phyloP scores from a whole-genome alignment of 2,113 vertebrate genomes.

The Naja naja region DNA sequence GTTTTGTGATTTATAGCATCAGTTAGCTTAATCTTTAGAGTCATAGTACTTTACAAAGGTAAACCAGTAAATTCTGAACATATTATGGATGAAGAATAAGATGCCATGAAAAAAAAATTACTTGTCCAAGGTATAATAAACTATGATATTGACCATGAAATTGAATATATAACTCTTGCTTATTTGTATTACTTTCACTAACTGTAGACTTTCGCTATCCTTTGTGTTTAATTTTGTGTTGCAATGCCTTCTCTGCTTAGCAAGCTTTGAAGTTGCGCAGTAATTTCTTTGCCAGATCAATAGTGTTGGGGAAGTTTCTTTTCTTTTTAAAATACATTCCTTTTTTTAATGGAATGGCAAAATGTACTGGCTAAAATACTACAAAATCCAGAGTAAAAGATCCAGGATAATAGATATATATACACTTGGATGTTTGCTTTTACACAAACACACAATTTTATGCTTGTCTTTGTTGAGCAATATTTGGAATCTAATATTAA shows the following conservation, averaged over 20 bases:
- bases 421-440: background rate
- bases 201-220: background rate
- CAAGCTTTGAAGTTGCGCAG: background rate
- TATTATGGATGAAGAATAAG: slow-evolving; percentile 1
- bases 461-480: slow-evolving; percentile 1
- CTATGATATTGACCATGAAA: background rate
- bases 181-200: background rate
- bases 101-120: slow-evolving; percentile 1
- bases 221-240: background rate
- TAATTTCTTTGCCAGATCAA: background rate
- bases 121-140: background rate
- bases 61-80: background rate
- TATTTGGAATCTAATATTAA: slow-evolving; percentile 31
- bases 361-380: background rate
- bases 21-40: slow-evolving; percentile 24
- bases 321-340: background rate
- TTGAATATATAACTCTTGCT: slow-evolving; percentile 12
- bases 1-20: slow-evolving; percentile 32
- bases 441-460: background rate
- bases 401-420: background rate
- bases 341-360: background rate
- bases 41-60: slow-evolving; percentile 21
- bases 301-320: background rate
- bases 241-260: background rate
- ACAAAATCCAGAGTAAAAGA: background rate